Percentiles rank a stretch among this genome's conserved stretches.
These are phyloP conservation scores for Lordiphosa fenestrarum DNA, from an alignment of 2,888 invertebrate genomes.

Conservation along the genomic window DNA sequence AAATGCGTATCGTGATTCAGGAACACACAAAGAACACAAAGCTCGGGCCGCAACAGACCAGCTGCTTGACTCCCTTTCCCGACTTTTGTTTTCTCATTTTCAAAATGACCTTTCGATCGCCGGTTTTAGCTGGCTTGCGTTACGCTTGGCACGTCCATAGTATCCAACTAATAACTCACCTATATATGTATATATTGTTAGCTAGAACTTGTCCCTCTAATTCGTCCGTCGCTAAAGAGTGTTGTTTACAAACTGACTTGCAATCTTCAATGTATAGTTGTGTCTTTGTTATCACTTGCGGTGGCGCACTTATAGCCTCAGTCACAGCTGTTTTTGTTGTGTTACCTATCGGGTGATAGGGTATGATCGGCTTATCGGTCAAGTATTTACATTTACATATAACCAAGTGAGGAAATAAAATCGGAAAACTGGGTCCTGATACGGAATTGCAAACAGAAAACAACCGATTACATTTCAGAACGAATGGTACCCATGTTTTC, in stretches of 20 bases:
- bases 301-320: background rate
- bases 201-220: constrained; percentile 2
- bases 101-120: background rate
- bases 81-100: background rate
- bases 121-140: background rate
- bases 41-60: background rate
- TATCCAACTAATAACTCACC: background rate
- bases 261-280: constrained; percentile 7
- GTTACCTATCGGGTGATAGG: background rate
- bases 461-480: no score
- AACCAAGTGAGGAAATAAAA: no score
- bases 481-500: no score
- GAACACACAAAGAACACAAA: constrained; percentile 5
- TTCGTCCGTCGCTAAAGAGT: constrained; percentile 10
- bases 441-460: no score
- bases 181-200: constrained; percentile 3
- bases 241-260: constrained; percentile 29
- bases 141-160: constrained; percentile 9
- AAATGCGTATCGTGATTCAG: constrained; percentile 1
- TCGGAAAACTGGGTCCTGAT: no score
- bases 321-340: constrained; percentile 27
- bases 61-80: background rate
- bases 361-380: background rate
- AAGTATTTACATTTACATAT: background rate
- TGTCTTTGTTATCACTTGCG: constrained; percentile 27